phyloP scores from a whole-genome alignment of 2,113 vertebrate species.

The Rhinoderma darwinii region DNA sequence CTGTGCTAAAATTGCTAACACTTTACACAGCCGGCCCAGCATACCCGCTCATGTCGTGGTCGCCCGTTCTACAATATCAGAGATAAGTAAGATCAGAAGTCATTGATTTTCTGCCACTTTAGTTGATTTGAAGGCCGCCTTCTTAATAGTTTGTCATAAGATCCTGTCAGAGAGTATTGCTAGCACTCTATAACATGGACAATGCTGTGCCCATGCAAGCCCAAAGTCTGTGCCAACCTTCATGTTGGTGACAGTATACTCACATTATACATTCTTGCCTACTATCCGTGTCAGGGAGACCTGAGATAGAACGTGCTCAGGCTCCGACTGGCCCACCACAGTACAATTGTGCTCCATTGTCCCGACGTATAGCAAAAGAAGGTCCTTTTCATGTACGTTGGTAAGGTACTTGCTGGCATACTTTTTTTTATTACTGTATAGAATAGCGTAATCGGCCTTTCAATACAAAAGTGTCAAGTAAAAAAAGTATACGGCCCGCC shows the following conservation, averaged over 20 bases:
- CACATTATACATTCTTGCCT: not conserved
- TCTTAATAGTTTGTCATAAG: not conserved
- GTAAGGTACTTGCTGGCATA: too few relatives aligned
- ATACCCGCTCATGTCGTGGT: not conserved
- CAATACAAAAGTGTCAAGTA: too few relatives aligned
- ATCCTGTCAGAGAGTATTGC: conserved; percentile 2
- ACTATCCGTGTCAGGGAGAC: not conserved
- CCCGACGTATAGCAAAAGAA: too few relatives aligned
- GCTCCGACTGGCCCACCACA: too few relatives aligned
- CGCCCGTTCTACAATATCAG: not conserved
- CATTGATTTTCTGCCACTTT: conserved; percentile 20
- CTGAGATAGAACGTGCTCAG: too few relatives aligned
- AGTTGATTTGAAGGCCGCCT: not conserved
- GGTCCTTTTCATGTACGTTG: too few relatives aligned
- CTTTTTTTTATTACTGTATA: too few relatives aligned
- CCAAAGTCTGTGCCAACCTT: not conserved
- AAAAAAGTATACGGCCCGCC: too few relatives aligned
- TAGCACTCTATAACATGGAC: not conserved
- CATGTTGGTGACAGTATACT: not conserved
- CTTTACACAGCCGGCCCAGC: not conserved
- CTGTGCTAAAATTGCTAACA: conserved; percentile 1
- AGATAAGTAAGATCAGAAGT: not conserved
- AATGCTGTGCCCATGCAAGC: not conserved
- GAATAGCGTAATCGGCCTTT: too few relatives aligned
- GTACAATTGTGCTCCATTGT: too few relatives aligned